Percentiles rank a stretch among this genome's conserved stretches.
These are phyloP conservation scores for Drosophila picticornis DNA, from an alignment of 2,888 invertebrate genomes.

Conservation along the genomic window DNA sequence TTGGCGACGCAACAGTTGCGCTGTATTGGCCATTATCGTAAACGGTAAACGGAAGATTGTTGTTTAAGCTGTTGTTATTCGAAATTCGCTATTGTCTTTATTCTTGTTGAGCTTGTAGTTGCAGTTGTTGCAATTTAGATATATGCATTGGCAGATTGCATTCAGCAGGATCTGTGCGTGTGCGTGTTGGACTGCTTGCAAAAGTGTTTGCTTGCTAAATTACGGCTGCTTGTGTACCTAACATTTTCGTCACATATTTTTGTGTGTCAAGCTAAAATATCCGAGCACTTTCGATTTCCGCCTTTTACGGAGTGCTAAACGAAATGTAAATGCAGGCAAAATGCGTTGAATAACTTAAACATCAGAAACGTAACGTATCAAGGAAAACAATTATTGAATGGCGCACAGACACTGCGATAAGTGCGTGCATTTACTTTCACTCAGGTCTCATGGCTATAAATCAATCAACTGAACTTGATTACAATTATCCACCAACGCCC, in stretches of 20 bases:
- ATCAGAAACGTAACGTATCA: conserved; percentile 4
- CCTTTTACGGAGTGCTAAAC: conserved; percentile 12
- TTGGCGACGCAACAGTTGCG: conserved; percentile 94
- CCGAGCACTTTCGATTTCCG: conserved; percentile 8
- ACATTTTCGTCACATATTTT: conserved; percentile 47
- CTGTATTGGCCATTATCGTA: conserved; percentile 92
- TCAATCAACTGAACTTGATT: conserved; percentile 48
- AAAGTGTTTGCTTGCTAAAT: conserved; percentile 22
- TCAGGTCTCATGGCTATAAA: conserved; percentile 30
- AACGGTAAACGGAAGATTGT: conserved; percentile 30
- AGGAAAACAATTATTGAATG: conserved; percentile 15
- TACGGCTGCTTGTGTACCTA: background rate
- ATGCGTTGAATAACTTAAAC: conserved; percentile 8
- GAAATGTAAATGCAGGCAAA: conserved; percentile 17
- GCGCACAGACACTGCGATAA: background rate
- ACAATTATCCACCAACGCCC: conserved; percentile 18
- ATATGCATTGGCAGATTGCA: conserved; percentile 16
- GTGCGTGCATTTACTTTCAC: background rate
- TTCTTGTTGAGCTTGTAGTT: conserved; percentile 10
- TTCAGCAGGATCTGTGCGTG: conserved; percentile 26
- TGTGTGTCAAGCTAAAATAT: conserved; percentile 36
- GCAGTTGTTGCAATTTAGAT: conserved; percentile 4
- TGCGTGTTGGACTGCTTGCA: conserved; percentile 33
- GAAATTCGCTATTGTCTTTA: conserved; percentile 11
- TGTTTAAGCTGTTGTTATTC: conserved; percentile 8